Evolutionary conservation across 2,888 invertebrate genomes (phyloP).

Genomic region (Smittia aterrima): DNA sequence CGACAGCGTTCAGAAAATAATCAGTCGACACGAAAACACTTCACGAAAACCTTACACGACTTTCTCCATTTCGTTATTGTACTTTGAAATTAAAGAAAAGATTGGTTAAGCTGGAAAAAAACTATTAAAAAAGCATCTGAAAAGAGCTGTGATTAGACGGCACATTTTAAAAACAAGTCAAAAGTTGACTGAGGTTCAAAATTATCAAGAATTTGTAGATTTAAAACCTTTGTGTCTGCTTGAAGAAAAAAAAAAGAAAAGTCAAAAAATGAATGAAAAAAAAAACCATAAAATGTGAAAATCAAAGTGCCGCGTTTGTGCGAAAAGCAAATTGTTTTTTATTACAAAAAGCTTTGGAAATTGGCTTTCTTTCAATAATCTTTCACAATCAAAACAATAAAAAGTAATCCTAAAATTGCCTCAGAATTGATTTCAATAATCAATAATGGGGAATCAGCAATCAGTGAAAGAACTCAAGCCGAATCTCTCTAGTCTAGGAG

Average conservation of each 20-base stretch:
- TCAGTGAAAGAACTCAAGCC: slow-evolving; percentile 35
- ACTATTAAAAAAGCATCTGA: background rate
- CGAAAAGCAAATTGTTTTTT: background rate
- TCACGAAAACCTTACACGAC: too few relatives aligned
- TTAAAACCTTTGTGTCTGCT: background rate
- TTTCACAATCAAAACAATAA: slow-evolving; percentile 17
- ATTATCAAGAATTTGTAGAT: background rate
- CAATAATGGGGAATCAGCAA: slow-evolving; percentile 39
- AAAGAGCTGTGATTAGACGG: slow-evolving; percentile 2
- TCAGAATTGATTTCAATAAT: background rate
- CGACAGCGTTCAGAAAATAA: too few relatives aligned
- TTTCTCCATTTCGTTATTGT: too few relatives aligned
- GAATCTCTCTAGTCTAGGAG: slow-evolving; percentile 47
- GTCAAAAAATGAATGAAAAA: slow-evolving; percentile 11
- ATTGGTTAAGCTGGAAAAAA: background rate
- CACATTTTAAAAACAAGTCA: background rate
- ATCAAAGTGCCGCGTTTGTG: background rate
- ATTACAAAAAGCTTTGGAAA: background rate
- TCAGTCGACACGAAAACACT: too few relatives aligned
- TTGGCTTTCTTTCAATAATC: background rate
- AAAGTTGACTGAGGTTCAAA: background rate
- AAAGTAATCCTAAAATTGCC: background rate
- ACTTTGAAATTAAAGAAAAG: background rate
- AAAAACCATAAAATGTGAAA: slow-evolving; percentile 12
- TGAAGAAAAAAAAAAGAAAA: background rate